phyloP scores from a whole-genome alignment of 2,888 invertebrate genomes.

The Lithosia quadra region DNA sequence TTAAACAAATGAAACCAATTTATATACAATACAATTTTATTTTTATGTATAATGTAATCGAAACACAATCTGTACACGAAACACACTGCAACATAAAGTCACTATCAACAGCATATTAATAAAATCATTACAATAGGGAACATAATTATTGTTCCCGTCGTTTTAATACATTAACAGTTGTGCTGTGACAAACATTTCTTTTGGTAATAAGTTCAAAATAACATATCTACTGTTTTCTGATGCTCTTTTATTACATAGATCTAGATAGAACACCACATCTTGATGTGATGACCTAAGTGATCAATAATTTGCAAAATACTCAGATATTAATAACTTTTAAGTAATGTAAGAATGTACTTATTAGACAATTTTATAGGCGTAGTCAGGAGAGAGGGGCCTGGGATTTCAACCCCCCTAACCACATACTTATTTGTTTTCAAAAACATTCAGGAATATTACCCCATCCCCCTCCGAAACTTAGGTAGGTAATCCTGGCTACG shows the following conservation, averaged over 20 bases:
- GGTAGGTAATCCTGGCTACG: neutral
- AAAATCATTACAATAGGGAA: constrained; percentile 30
- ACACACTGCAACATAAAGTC: constrained; percentile 38
- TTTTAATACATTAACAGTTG: constrained; percentile 34
- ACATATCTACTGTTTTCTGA: neutral
- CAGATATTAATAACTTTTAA: neutral
- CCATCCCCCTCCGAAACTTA: neutral
- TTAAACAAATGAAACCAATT: constrained; percentile 38
- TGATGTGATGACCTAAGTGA: neutral
- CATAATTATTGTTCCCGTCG: constrained; percentile 22
- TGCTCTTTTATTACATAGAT: neutral
- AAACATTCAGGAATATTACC: neutral
- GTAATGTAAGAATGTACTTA: neutral
- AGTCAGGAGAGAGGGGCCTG: neutral
- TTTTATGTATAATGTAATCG: constrained; percentile 46
- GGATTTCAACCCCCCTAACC: no score
- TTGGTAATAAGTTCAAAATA: neutral
- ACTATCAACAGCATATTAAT: constrained; percentile 30
- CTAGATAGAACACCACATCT: neutral
- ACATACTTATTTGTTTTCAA: neutral
- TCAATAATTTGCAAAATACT: neutral
- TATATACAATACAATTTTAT: constrained; percentile 48
- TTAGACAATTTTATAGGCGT: neutral
- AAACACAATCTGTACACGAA: constrained; percentile 47
- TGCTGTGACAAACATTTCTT: constrained; percentile 26